Conservation (phyloP, 2,797 vertebrate genomes). For the Pristis pectinata region DNA sequence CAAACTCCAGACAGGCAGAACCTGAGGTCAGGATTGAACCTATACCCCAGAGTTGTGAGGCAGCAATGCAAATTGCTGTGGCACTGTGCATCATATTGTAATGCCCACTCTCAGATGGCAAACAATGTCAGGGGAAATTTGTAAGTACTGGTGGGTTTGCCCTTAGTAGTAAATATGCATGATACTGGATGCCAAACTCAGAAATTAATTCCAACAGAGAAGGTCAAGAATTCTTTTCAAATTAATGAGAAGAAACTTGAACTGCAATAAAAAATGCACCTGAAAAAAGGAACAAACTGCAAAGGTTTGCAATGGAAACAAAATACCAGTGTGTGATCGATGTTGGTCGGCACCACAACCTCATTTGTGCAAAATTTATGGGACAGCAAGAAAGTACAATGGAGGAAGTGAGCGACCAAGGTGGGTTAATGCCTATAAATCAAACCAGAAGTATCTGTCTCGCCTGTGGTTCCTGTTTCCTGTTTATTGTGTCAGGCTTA, state of each 20-base stretch:
- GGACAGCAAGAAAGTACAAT: neutral
- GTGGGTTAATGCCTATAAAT: neutral
- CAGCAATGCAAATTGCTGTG: no score
- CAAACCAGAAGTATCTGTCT: neutral
- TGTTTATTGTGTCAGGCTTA: neutral
- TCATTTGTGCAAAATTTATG: neutral
- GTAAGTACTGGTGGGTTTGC: neutral
- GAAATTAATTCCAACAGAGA: neutral
- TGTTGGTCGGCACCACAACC: neutral
- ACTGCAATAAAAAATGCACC: neutral
- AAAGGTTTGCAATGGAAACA: neutral
- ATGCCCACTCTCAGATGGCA: neutral
- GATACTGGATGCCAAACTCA: neutral
- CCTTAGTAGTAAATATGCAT: neutral
- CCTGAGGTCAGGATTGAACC: no score
- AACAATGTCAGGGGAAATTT: neutral
- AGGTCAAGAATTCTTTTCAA: neutral
- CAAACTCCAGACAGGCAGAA: no score
- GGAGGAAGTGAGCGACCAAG: constrained; percentile 11
- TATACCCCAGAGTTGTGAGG: no score
- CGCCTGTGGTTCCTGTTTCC: neutral
- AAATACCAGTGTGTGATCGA: neutral
- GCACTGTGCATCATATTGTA: neutral
- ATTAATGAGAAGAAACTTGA: neutral
- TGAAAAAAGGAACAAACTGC: neutral